Evolutionary conservation across 2,113 vertebrate species (phyloP).

Genomic region (Tinamus guttatus): DNA sequence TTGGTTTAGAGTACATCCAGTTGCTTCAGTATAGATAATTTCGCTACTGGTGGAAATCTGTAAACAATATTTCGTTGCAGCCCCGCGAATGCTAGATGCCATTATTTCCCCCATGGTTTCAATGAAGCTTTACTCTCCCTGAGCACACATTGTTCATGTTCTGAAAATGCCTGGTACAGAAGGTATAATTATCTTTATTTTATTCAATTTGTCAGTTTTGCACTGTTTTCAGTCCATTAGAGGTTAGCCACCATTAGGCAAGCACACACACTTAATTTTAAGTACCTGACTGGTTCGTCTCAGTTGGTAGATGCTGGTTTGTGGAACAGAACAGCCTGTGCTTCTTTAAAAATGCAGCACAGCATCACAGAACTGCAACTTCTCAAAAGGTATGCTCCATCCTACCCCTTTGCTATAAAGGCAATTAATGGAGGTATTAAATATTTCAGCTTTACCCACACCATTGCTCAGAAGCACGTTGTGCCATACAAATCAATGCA

Average conservation of each 20-base stretch:
- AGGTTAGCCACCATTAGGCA: constrained; percentile 9
- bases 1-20: constrained; percentile 37
- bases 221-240: constrained; percentile 26
- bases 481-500: neutral
- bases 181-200: constrained; percentile 60
- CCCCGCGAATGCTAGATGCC: neutral
- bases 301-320: neutral
- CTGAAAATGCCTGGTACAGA: constrained; percentile 40
- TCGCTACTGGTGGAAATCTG: constrained; percentile 48
- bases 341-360: neutral
- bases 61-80: constrained; percentile 63
- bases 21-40: constrained; percentile 62
- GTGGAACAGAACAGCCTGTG: constrained; percentile 4
- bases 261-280: neutral
- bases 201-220: constrained; percentile 39
- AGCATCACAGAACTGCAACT: neutral
- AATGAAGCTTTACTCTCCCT: constrained; percentile 15
- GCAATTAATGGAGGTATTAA: neutral
- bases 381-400: neutral
- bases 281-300: neutral
- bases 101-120: constrained; percentile 32
- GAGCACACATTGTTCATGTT: constrained; percentile 20
- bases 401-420: neutral
- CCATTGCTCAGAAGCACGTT: neutral
- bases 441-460: neutral